Evolutionary conservation across 2,888 invertebrate species (phyloP), one percentile per base, ranked within the genome.

Genomic region (Anodontia alba): DNA sequence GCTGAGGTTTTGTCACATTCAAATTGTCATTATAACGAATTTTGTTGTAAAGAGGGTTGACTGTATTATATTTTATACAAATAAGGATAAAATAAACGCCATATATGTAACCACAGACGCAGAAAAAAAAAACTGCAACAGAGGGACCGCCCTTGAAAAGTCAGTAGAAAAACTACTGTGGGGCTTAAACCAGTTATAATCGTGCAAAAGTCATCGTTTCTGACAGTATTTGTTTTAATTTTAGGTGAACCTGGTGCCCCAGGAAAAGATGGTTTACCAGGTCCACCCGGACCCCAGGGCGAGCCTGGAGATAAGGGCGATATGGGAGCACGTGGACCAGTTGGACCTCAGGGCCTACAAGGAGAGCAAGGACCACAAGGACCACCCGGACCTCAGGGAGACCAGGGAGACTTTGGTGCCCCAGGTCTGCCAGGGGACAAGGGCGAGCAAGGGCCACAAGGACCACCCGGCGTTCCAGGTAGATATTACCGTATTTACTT

Each of bases 321-420:
- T 20, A 70, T 84, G 26, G 89, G 89, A 1, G 31, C 62, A 12
- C 80, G 83, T 7, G 90, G 89, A 26, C 81, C 83, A 62, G 85
- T 83, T 12, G 92, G 91, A 73, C 80, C 86, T 7, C 86, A 84
- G n/a, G 90, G 91, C 29, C 77, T 83, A 31, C 76, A 80, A 51
- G 88, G 87, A n/a, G 84, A 86, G 36, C 84, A 79, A 54, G 90
- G 90, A 26, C 78, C 79, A 42, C 71, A 73, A 10, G 90, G 90
- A 33, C 72, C 77, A 51, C 38, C 66, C 29, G 90, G 89, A 33
- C 57, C 67, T 62, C 75, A 80, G 68, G 89, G 82, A 54, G 80
- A 76, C 49, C 73, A 76, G n/a, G 87, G 88, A 68, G 80, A 78
- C 23, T 81, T 77, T 46, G 89, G 89, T 23, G 78, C 68, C 1